phyloP scores from a whole-genome alignment of 2,113 vertebrate genomes.

The Hylia prasina region DNA sequence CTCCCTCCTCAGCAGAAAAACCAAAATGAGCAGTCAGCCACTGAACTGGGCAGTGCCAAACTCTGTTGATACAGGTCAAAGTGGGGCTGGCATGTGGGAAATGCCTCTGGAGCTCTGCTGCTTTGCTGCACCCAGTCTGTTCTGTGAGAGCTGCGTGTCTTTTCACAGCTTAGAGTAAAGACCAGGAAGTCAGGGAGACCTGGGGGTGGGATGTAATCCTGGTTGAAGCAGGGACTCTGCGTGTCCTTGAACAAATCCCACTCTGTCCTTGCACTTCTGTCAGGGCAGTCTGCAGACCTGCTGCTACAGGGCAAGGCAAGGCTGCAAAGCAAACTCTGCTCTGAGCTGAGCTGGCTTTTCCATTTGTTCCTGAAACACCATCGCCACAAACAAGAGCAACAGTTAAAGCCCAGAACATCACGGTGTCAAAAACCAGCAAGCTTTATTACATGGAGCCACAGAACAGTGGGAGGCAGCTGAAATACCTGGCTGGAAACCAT shows the following conservation, averaged over 20 bases:
- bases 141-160: background rate
- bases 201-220: constrained; percentile 7
- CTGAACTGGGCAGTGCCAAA: background rate
- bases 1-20: background rate
- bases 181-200: constrained; percentile 6
- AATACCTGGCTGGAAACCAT: background rate
- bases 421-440: background rate
- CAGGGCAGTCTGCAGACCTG: background rate
- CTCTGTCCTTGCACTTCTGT: background rate
- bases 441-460: background rate
- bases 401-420: background rate
- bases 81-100: background rate
- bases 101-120: background rate
- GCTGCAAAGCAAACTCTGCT: background rate
- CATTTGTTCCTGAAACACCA: background rate
- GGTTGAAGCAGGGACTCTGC: background rate
- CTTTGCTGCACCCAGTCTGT: background rate
- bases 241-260: constrained; percentile 23
- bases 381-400: background rate
- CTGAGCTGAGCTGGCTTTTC: background rate
- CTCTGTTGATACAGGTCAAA: background rate
- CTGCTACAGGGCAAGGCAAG: background rate
- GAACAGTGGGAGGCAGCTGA: background rate
- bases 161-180: background rate
- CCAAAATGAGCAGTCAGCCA: background rate